Base-by-base conservation (phyloP, 2,888 invertebrate species). In the Scaptomyza tumidula region DNA sequence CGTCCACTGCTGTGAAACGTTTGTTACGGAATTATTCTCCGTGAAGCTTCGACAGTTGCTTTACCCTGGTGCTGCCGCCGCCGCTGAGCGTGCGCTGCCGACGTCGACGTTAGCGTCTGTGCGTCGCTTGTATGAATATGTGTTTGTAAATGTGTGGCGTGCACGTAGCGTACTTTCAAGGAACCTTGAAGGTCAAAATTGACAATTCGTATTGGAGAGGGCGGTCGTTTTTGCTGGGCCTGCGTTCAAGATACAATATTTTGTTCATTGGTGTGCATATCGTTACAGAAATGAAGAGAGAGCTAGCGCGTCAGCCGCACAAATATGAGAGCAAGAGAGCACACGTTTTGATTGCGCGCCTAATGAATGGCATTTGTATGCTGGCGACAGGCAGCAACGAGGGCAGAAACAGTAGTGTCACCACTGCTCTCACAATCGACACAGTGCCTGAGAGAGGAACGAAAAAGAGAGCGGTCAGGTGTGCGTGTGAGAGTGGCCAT, bases 111-210 rank as follows among this genome's bases (percentile, higher is more conserved):
- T 39, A 49, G 63, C 61, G 60, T 71, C 48, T 59, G 50, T 53
- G 76, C 70, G 70, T 70, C 10, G n/a, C 46, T 64, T 56, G 44
- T 60, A 48, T 64, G 31, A 48, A 50, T 48, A 1, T 0, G 44
- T 50, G 10, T 58, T 49, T 60, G 46, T 39, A 29, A 46, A 9
- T 59, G 33, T 61, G 19, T 49, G 60, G 62, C 63, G 74, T 63
- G 67, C 63, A 58, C 41, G 62, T 64, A 71, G 75, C 83, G 86
- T 84, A 86, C 85, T 89, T 90, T 90, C 90, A 90, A 91, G 91
- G 91, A 91, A 91, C 89, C 91, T 91, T 91, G 91, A 91, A 91
- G 91, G 91, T 91, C 91, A 91, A 91, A 90, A 91, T 78, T 91
- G 91, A 91, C 89, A 90, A 90, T 89, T 89, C 78, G 73, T 88